These are phyloP conservation scores for Microcebus tavaratra DNA, from an alignment of 2,113 vertebrate species.

Conservation along the genomic window DNA sequence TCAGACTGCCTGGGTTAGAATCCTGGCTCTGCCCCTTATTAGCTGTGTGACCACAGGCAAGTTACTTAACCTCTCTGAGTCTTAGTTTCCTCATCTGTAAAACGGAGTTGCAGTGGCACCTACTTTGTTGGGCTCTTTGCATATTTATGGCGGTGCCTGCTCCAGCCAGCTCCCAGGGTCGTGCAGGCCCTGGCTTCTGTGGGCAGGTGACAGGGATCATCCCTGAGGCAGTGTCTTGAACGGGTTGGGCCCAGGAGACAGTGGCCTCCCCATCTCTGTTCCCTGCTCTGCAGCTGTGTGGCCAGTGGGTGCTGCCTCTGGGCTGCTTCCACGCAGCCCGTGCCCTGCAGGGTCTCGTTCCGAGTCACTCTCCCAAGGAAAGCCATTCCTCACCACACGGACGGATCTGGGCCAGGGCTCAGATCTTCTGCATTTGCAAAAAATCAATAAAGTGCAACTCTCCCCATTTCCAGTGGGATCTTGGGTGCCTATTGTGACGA, in stretches of 20 bases:
- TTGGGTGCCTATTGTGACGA: not conserved
- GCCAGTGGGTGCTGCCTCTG: not conserved
- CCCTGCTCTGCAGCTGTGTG: not conserved
- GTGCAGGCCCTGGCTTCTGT: not conserved
- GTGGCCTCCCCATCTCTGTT: not conserved
- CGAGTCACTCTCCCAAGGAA: not conserved
- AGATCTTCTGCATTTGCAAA: not conserved
- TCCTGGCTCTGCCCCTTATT: fast-evolving
- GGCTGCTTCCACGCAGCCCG: not conserved
- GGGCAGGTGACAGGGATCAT: not conserved
- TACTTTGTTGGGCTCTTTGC: fast-evolving
- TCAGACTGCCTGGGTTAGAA: not conserved
- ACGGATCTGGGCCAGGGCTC: not conserved
- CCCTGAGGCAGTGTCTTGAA: not conserved
- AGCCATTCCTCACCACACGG: fast-evolving
- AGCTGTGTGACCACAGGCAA: not conserved
- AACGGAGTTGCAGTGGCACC: fast-evolving
- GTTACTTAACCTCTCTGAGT: not conserved
- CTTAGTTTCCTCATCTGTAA: not conserved
- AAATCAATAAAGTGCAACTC: not conserved
- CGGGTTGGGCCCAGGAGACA: not conserved
- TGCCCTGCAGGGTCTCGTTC: not conserved
- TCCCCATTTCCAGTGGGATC: not conserved
- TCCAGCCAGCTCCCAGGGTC: not conserved
- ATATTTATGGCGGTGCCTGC: not conserved